Evolutionary conservation across 2,888 invertebrate genomes (phyloP), one percentile per base, ranked within the genome.

Genomic region (Apodemia duryi): DNA sequence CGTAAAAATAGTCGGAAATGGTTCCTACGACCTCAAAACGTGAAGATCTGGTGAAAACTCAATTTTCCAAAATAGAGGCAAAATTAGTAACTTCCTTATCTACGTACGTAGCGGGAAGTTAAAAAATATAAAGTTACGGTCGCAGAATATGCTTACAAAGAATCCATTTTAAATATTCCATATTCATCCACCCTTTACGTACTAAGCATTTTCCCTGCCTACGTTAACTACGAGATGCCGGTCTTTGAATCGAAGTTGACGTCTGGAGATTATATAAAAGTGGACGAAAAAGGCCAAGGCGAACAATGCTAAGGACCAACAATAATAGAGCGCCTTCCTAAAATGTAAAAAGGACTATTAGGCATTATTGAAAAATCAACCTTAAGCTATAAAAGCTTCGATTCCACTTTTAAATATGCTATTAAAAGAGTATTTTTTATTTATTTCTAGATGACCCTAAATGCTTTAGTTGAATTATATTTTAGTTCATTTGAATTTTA

Each of bases 251-350:
- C 54, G 29, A 28, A 54, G 29, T 54, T 57, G 54, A 57, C 54
- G 54, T 57, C 54, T 54, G 29, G 64, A 43, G 63, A 57, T 57
- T 32, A 38, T 46, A 64, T 46, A 60, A 64, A 64, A 57, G 64
- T 57, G 32, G 28, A 57, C 41, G 66, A 38, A 63, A 63, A 46
- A 60, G 63, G 63, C 52, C 60, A 60, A 67, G 63, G 65, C 62
- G 65, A 63, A 67, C 67, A 67, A 67, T 65, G 57, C 61, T 61
- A 49, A 52, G 62, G 65, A 60, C 67, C 62, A 63, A 29, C 65
- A 54, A 63, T 65, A 65, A 67, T 63, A 65, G 67, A 67, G 65
- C 57, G 65, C 57, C 54, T 57, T 57, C 32, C 32, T 57, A 10
- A 57, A 57, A 32, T 13, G 28, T 57, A 32, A 57, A 57, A 32